phyloP scores from a whole-genome alignment of 2,888 invertebrate species.

The Plutella xylostella region DNA sequence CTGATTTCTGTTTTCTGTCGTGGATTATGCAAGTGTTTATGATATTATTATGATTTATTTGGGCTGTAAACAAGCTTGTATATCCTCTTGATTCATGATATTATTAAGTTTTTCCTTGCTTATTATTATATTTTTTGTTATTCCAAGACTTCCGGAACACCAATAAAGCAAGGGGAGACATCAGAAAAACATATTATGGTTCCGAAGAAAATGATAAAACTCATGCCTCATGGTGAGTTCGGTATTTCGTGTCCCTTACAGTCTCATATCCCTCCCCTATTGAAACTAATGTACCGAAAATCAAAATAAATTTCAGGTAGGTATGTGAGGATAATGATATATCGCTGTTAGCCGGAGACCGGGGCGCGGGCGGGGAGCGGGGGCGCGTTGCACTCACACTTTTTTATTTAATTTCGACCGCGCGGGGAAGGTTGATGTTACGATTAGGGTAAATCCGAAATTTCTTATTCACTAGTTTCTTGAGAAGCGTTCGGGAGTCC shows the following conservation, averaged over 20 bases:
- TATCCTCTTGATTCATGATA: too few relatives aligned
- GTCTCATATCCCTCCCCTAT: background rate
- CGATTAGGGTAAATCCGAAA: constrained; percentile 32
- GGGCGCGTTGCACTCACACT: background rate
- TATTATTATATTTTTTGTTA: background rate
- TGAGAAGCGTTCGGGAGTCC: constrained; percentile 64
- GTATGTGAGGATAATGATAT: too few relatives aligned
- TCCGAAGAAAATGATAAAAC: background rate
- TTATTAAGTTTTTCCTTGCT: too few relatives aligned
- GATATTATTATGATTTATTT: too few relatives aligned
- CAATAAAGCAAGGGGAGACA: background rate
- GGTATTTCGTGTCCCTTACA: background rate
- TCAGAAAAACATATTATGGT: background rate
- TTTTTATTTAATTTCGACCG: background rate
- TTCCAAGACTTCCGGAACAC: background rate
- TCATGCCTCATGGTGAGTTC: background rate
- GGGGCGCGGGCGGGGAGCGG: background rate
- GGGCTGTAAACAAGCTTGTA: too few relatives aligned
- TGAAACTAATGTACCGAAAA: too few relatives aligned
- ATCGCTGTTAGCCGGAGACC: too few relatives aligned
- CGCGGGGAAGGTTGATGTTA: background rate
- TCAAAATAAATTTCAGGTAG: too few relatives aligned
- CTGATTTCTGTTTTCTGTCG: too few relatives aligned
- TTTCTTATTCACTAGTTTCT: constrained; percentile 67
- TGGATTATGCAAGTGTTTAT: too few relatives aligned